Base-by-base conservation (phyloP, 1,140 invertebrate species). In the Scaptomyza hsui region DNA sequence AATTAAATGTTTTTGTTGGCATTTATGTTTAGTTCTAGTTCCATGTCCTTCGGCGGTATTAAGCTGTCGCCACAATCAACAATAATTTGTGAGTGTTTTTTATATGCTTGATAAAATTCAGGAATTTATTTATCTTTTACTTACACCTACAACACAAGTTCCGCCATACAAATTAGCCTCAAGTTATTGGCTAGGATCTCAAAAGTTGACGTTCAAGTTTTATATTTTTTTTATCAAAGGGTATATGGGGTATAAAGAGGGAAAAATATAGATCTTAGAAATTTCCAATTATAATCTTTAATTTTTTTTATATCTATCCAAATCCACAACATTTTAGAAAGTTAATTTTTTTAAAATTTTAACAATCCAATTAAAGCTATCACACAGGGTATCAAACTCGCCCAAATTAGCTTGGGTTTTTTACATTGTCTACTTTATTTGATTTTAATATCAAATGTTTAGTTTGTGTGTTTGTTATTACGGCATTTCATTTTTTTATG, bases 1-100 rank as follows among this genome's bases (percentile, higher is more conserved):
- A 45, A 78, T 77, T 71, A 70, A 62, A 70, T 61, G 26, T 48
- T 12, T 29, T 45, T 37, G 21, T 13, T 49, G 19, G 42, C 13
- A 19, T 18, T 29, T 29, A 29, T 35, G 9, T 35, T 47, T 6
- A 18, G 44, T 12, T 24, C 9, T 21, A 18, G 49, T 32, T 32
- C 4, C 51, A 45, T 74, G 71, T 48, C 80, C 80, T 86, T 80
- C 56, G 60, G 42, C 12, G 41, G 73, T 44, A 76, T 81, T 78
- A 86, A 78, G 18, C 32, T 86, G 81, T 81, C 81, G 26, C 24
- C 29, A 57, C 21, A 55, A 41, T 65, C 45, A 10, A 51, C 55
- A 13, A 42, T 72, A 61, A 75, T 61, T 75, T 71, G 42, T 44
- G 35, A 29, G 47, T 29, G 7, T 16, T 60, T 12, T 56, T 61